Conservation (phyloP, 2,888 invertebrate species). For the Epirrita christyi region DNA sequence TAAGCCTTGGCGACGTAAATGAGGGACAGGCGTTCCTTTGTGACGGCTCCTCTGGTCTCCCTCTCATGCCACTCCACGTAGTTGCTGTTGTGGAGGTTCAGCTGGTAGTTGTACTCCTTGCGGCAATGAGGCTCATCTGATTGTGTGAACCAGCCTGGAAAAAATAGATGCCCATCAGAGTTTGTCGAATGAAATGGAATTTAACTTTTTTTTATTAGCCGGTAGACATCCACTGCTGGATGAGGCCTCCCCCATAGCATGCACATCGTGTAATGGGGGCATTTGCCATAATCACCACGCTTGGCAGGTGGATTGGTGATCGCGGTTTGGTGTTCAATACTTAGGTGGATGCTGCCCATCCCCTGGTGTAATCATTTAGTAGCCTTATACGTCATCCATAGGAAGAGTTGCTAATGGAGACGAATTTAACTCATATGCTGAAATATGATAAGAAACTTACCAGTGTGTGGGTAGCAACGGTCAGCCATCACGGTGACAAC, state of each 20-base stretch:
- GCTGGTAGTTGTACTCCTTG: constrained; percentile 93
- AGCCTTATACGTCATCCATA: too few species aligned
- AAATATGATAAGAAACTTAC: constrained; percentile 63
- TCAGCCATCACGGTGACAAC: constrained; percentile 95
- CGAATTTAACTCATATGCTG: neutral
- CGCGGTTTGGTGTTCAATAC: too few species aligned
- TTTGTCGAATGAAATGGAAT: neutral
- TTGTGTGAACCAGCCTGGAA: constrained; percentile 92
- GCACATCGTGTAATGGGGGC: too few species aligned
- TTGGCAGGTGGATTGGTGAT: too few species aligned
- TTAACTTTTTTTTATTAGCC: too few species aligned
- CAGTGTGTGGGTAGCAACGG: constrained; percentile 94
- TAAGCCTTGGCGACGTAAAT: constrained; percentile 93
- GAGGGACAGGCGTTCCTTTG: constrained; percentile 88
- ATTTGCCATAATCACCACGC: too few species aligned
- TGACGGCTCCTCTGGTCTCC: constrained; percentile 87
- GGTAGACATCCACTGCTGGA: too few species aligned
- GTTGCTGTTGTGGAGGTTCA: constrained; percentile 87
- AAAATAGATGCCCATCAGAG: constrained; percentile 18
- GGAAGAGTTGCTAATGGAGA: too few species aligned
- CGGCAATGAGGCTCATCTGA: constrained; percentile 90
- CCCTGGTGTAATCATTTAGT: too few species aligned
- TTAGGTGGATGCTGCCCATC: too few species aligned
- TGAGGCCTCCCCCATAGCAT: too few species aligned
- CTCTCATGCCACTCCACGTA: constrained; percentile 95